A percentile compares a stretch with the other conserved stretches of the same genome.
Conservation (phyloP, 2,113 vertebrate species). For the Percina caprodes region DNA sequence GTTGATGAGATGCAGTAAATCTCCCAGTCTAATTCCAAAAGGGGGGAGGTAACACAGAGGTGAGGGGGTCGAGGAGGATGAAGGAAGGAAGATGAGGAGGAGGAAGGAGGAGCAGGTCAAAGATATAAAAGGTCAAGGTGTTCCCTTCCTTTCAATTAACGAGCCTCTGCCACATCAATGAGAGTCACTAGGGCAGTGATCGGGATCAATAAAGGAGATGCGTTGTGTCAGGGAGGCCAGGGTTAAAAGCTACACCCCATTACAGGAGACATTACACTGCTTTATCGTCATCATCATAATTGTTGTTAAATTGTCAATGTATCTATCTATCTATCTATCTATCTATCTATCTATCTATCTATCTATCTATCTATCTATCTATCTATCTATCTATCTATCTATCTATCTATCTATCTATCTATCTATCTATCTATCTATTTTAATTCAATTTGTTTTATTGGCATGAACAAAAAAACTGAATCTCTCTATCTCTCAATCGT, state of each 20-base stretch:
- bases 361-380: constrained; percentile 21
- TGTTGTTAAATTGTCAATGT: constrained; percentile 34
- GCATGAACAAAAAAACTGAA: too few relatives aligned
- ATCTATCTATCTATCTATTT: neutral
- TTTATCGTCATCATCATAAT: constrained; percentile 37
- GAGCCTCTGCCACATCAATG: constrained; percentile 62
- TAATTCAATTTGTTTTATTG: too few relatives aligned
- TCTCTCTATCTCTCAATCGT: neutral
- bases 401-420: constrained; percentile 32
- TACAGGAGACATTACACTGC: constrained; percentile 29
- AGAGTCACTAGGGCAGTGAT: constrained; percentile 35
- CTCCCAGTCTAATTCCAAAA: constrained; percentile 28
- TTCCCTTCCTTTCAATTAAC: constrained; percentile 77
- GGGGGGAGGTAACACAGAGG: constrained; percentile 57
- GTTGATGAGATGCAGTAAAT: constrained; percentile 69
- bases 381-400: constrained; percentile 27
- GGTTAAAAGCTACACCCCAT: constrained; percentile 29
- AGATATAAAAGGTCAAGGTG: constrained; percentile 81
- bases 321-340: constrained; percentile 45
- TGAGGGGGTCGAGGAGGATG: constrained; percentile 41
- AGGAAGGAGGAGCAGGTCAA: constrained; percentile 54
- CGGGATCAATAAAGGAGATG: constrained; percentile 70
- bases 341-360: constrained; percentile 36
- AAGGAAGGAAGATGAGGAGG: constrained; percentile 48
- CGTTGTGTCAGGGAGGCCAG: constrained; percentile 34